Evolutionary conservation across 2,113 vertebrate genomes (phyloP), one percentile per base, ranked within the genome.

Genomic region (Passer montanus): DNA sequence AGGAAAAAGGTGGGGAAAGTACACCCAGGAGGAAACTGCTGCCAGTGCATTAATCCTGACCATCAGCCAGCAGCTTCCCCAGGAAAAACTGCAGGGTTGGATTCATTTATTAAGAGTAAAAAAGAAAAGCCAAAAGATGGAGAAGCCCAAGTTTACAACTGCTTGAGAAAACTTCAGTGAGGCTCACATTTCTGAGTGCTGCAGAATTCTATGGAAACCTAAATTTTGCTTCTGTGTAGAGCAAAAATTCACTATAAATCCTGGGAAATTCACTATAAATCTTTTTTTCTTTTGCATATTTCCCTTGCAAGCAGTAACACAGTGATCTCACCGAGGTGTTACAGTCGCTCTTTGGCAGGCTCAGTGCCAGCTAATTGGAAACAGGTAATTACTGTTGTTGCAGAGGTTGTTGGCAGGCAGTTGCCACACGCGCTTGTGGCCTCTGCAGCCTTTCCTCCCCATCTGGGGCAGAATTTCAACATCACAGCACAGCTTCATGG

Each of bases 81-180:
- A 17, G 24, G 6, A 37, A 74, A 43, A 90, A 17, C 0, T 2
- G 6, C 2, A 43, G 11, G 5, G 2, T 30, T 28, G 7, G 7
- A 3, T 14, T 27, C 2, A 23, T 26, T 55, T 11, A 8, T 35
- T 31, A 5, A 5, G 44, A 60, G 10, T 11, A 4, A 27, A 27
- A 22, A 41, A 18, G 19, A 50, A 15, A 20, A 49, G 6, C 2
- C 0, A 1, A 6, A 6, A 10, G 21, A 20, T 26, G 9, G 30
- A 67, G 23, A 28, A 21, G 11, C 7, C 41, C 8, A 10, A 28
- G 15, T 12, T 16, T 7, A 4, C 27, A 69, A 53, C 4, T 15
- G 5, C 4, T 7, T 2, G 10, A 47, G 15, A 30, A 31, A 49
- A 23, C 7, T 0, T 5, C 2, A 23, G 9, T 0, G 2, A 30